Evolutionary conservation across 2,888 invertebrate genomes (phyloP), one percentile per base, ranked within the genome.

Genomic region (Thymelicus lineola): DNA sequence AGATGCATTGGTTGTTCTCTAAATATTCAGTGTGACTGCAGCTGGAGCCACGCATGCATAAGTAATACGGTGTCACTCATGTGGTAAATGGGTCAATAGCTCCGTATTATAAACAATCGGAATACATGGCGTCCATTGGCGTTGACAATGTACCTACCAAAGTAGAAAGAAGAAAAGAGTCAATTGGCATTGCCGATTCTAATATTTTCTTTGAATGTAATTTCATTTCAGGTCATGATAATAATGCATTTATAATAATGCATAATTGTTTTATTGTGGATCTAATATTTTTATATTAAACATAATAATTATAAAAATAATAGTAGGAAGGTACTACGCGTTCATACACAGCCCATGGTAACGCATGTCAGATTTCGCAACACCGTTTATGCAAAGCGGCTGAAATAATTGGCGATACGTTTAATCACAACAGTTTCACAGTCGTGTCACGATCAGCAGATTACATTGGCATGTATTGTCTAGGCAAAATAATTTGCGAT

Each of bases 41-140:
- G 81, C 67, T 64, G 77, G 73, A 85, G 84, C 82, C 83, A 87
- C 85, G 89, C 91, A 90, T 91, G 89, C 89, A 91, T 90, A 89
- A 90, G 83, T 86, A 86, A 90, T 90, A 85, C 80, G 82, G 85
- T 74, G 79, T 80, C 82, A 82, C 80, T 86, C 87, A 88, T 89
- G 53, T 53, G 45, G 81, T 86, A 91, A 88, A 91, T 91, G 83
- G 91, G 91, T 88, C 91, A 90, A 89, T 88, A 87, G 86, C 85
- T 88, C 73, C 67, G 77, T 71, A 75, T 72, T 74, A 75, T 64
- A 62, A 62, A 48, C 74, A 74, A 73, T 76, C 74, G 74, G 42
- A 42, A 64, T 64, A 36, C 14, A 28, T 20, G 20, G 53, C 10
- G 12, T 6, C n/a, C 35, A 28, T 61, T 20, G 46, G 28, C 35